phyloP scores from a whole-genome alignment of 1,140 invertebrate genomes.

The Marisa cornuarietis region DNA sequence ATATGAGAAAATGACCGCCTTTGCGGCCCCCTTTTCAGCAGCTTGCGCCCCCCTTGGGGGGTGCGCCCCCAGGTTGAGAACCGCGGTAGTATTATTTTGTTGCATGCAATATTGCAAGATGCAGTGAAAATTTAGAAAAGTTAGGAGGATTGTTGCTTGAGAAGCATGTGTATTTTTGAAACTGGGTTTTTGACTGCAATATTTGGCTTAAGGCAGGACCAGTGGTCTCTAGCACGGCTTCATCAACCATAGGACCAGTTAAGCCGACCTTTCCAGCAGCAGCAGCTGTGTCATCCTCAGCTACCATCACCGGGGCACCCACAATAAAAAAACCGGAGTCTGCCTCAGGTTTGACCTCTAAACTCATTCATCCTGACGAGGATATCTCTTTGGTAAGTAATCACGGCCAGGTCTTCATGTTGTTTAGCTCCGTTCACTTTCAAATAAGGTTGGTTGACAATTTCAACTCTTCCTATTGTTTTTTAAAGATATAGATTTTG shows the following conservation, averaged over 20 bases:
- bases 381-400: slow-evolving; percentile 84
- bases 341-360: slow-evolving; percentile 83
- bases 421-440: neutral
- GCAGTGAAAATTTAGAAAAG: too few species aligned
- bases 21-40: too few species aligned
- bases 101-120: too few species aligned
- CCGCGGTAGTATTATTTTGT: too few species aligned
- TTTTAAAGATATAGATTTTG: neutral
- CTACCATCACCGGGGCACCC: slow-evolving; percentile 62
- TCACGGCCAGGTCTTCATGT: neutral
- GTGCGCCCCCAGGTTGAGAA: too few species aligned
- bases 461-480: neutral
- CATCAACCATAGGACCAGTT: slow-evolving; percentile 27
- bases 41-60: too few species aligned
- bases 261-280: slow-evolving; percentile 57
- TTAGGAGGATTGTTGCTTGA: too few species aligned
- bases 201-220: slow-evolving; percentile 11
- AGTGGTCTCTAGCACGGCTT: slow-evolving; percentile 58
- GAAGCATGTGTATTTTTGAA: too few species aligned
- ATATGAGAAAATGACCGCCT: too few species aligned
- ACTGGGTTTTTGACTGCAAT: too few species aligned
- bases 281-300: slow-evolving; percentile 46
- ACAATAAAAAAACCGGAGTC: slow-evolving; percentile 75
- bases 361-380: slow-evolving; percentile 93
- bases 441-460: too few species aligned